A percentile compares a stretch with the other conserved stretches of the same genome.
Conservation (phyloP, 2,797 vertebrate genomes). For the Enteromius argenteus region DNA sequence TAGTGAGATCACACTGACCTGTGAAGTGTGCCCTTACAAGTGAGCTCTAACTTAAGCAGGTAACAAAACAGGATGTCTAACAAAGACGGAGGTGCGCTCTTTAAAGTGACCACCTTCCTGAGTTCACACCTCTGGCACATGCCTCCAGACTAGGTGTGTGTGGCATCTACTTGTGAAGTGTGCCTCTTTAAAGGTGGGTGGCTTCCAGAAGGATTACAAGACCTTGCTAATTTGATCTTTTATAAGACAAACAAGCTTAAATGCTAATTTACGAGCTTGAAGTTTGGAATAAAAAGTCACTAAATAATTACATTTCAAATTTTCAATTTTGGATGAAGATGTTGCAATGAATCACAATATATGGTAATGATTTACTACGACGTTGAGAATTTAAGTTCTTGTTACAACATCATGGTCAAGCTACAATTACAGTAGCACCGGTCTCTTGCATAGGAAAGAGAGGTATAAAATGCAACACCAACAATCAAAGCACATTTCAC, state of each 20-base stretch:
- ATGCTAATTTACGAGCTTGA: background rate
- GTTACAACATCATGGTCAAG: background rate
- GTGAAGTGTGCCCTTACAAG: slow-evolving; percentile 69
- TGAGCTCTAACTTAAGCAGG: slow-evolving; percentile 25
- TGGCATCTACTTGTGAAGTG: slow-evolving; percentile 34
- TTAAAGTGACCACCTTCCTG: slow-evolving; percentile 43
- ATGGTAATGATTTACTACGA: background rate
- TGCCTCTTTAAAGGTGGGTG: slow-evolving; percentile 16
- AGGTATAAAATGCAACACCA: slow-evolving; percentile 40
- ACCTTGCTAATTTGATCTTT: background rate
- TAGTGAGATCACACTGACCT: background rate
- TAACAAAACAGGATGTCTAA: slow-evolving; percentile 45
- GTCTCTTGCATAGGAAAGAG: slow-evolving; percentile 1
- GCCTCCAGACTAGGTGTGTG: slow-evolving; percentile 9
- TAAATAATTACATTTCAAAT: background rate
- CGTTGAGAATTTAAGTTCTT: background rate
- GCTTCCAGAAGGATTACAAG: background rate
- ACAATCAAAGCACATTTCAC: slow-evolving; percentile 42
- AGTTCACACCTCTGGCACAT: slow-evolving; percentile 3
- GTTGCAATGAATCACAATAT: background rate
- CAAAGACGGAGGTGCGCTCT: background rate
- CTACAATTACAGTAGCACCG: slow-evolving; percentile 24
- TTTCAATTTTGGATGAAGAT: background rate
- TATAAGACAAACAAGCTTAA: slow-evolving; percentile 1
- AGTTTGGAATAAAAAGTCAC: background rate